Conservation (phyloP, 2,888 invertebrate species). For the Serripes groenlandicus region DNA sequence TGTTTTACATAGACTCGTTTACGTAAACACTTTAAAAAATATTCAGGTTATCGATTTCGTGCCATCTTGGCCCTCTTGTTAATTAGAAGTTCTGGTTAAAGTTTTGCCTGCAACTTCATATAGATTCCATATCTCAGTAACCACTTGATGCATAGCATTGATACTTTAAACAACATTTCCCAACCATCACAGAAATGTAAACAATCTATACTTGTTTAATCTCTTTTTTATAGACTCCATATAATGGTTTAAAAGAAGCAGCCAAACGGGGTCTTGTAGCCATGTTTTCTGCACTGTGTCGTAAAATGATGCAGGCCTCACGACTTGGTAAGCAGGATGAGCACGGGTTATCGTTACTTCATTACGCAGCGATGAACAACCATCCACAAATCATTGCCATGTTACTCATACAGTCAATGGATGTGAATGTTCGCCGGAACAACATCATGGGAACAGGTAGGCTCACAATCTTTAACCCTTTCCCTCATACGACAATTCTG, state of each 20-base stretch:
- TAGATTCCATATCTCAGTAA: no score
- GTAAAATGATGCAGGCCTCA: conserved; percentile 82
- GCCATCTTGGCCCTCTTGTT: no score
- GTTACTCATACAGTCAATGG: conserved; percentile 84
- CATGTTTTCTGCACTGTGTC: conserved; percentile 83
- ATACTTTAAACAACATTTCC: no score
- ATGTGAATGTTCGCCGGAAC: conserved; percentile 84
- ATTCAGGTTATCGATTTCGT: no score
- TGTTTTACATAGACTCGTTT: no score
- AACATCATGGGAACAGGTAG: conserved; percentile 82
- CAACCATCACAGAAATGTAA: no score
- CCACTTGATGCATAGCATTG: no score
- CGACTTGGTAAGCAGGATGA: conserved; percentile 85
- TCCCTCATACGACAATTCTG: neutral
- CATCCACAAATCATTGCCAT: conserved; percentile 84
- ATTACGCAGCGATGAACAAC: conserved; percentile 86
- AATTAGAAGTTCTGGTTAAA: neutral
- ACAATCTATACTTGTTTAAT: no score
- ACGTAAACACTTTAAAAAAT: no score
- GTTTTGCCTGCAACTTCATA: neutral
- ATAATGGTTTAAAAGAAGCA: conserved; percentile 81
- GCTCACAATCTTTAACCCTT: conserved; percentile 16
- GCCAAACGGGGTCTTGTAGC: conserved; percentile 85
- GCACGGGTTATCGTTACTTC: conserved; percentile 84
- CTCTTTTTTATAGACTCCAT: conserved; percentile 75